Conservation (phyloP, 2,888 invertebrate genomes). For the Cantharis flavilabris region DNA sequence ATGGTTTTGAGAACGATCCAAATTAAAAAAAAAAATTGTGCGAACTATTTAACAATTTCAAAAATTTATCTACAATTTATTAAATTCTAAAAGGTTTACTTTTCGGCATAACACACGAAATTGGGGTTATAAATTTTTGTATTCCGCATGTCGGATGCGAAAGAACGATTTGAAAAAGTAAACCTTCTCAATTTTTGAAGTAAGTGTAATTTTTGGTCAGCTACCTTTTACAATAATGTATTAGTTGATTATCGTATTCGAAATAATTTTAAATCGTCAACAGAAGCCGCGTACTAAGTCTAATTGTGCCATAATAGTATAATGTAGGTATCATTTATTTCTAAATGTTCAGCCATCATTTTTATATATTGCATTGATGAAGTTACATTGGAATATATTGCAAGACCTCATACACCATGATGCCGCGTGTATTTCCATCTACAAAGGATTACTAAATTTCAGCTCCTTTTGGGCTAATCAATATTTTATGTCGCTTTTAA, state of each 20-base stretch:
- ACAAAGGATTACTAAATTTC: not conserved
- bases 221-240: not conserved
- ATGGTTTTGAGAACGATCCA: not conserved
- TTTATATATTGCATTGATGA: not conserved
- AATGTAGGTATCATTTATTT: not conserved
- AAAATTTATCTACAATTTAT: not conserved
- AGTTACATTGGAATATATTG: not conserved
- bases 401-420: not conserved
- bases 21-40: not conserved
- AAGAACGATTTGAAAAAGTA: not conserved
- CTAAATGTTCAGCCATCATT: conserved; percentile 1
- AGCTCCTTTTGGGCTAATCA: not conserved
- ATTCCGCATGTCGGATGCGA: not conserved
- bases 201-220: not conserved
- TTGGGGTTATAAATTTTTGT: not conserved
- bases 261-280: not conserved
- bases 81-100: not conserved
- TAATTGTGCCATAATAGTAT: conserved; percentile 1
- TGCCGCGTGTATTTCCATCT: not conserved
- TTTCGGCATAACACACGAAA: not conserved
- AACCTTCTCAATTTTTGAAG: not conserved
- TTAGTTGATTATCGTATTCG: not conserved
- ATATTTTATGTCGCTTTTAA: not conserved
- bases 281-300: not conserved
- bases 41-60: not conserved